These are phyloP conservation scores for Erpornis zantholeuca DNA, from an alignment of 2,113 vertebrate genomes.

Conservation along the genomic window DNA sequence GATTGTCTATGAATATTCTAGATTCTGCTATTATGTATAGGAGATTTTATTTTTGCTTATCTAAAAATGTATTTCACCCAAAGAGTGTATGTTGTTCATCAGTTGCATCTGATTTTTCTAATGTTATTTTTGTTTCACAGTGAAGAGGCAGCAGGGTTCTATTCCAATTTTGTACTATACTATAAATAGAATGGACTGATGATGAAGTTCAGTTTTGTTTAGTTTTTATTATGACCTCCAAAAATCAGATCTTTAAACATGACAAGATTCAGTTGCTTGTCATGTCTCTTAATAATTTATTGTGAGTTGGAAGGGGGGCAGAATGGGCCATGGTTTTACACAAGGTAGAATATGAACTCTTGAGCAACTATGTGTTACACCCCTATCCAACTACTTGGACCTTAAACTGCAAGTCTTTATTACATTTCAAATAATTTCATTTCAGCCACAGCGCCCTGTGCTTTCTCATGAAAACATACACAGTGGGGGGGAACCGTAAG, in stretches of 20 bases:
- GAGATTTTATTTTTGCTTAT: conserved; percentile 38
- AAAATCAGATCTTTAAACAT: conserved; percentile 31
- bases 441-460: conserved; percentile 83
- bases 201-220: conserved; percentile 22
- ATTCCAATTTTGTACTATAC: not conserved
- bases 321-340: not conserved
- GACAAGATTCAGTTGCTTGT: not conserved
- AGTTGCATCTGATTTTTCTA: conserved; percentile 5
- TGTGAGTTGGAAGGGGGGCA: not conserved
- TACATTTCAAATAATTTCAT: conserved; percentile 76
- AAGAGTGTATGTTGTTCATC: not conserved
- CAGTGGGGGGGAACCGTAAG: conserved; percentile 95
- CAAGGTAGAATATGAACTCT: conserved; percentile 47
- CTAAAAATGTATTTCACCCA: not conserved
- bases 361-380: conserved; percentile 13
- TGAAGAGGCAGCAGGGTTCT: conserved; percentile 49
- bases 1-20: conserved; percentile 19
- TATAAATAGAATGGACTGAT: conserved; percentile 25
- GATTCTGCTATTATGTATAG: not conserved
- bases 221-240: conserved; percentile 7
- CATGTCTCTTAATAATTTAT: not conserved
- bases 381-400: conserved; percentile 40
- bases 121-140: conserved; percentile 33
- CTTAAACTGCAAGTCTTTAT: conserved; percentile 51
- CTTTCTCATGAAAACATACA: conserved; percentile 91